Conservation (phyloP, 2,113 vertebrate species). For the Rhinoderma darwinii region DNA sequence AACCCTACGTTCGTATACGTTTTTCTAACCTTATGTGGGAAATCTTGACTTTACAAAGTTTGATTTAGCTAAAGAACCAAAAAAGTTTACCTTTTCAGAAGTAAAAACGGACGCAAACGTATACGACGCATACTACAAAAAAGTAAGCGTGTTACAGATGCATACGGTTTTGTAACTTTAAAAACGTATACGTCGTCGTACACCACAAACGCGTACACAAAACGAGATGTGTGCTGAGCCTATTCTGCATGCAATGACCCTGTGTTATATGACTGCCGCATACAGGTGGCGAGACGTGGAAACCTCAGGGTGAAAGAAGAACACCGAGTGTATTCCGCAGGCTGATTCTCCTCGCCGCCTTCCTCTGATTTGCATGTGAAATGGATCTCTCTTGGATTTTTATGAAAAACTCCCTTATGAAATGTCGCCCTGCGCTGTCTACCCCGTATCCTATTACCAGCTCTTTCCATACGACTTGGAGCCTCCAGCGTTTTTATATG, state of each 20-base stretch:
- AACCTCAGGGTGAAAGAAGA: background rate
- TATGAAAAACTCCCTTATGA: slow-evolving; percentile 2
- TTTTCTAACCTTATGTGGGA: too few relatives aligned
- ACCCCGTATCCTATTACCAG: background rate
- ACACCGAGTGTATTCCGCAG: background rate
- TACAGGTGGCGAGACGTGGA: slow-evolving; percentile 10
- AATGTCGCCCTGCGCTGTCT: background rate
- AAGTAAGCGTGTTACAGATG: too few relatives aligned
- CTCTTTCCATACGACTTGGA: background rate
- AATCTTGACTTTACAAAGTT: too few relatives aligned
- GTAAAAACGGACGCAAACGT: too few relatives aligned
- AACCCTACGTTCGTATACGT: too few relatives aligned
- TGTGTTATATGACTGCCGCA: background rate
- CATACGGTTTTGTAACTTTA: too few relatives aligned
- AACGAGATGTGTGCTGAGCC: too few relatives aligned
- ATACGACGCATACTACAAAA: too few relatives aligned
- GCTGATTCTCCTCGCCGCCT: background rate
- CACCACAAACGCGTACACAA: too few relatives aligned
- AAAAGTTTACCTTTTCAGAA: too few relatives aligned
- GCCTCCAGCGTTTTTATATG: background rate
- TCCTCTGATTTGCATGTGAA: background rate
- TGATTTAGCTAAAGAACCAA: too few relatives aligned
- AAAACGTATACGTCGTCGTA: too few relatives aligned
- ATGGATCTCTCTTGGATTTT: slow-evolving; percentile 4
- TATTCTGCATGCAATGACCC: background rate